Evolutionary conservation across 2,797 vertebrate species (phyloP), one percentile per base, ranked within the genome.

Genomic region (Lepus oiostolus): DNA sequence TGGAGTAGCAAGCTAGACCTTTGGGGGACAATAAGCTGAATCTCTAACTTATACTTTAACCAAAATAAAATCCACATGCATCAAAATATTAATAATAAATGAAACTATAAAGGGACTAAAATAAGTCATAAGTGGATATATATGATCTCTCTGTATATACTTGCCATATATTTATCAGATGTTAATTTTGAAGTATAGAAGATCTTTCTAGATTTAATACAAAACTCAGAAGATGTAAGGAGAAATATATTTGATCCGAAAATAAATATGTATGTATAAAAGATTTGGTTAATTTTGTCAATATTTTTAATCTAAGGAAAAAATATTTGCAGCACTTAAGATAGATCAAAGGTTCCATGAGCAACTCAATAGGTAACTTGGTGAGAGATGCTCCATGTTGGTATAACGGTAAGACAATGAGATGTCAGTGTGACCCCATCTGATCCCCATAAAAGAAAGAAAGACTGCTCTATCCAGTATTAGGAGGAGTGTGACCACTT

Each of bases 41-140:
- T 77, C n/a, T 24, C 13, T 76, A 93, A 87, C 42, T 91, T 30
- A 62, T 9, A 62, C 4, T n/a, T 81, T 58, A 94, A 54, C 77
- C 54, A 93, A 65, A 91, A 82, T 76, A 81, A 90, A 93, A 84
- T 76, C n/a, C 35, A 12, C 13, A 38, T 85, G 12, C 84, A 76
- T 80, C 30, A 90, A 91, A 85, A 10, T 85, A 86, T 52, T 93
- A 90, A 42, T 89, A 85, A 92, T 65, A 86, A 88, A 38, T 76
- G 21, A 91, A 89, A 76, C 28, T 24, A 63, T 71, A 84, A 82
- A 89, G 35, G 67, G 67, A 42, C 65, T 88, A 50, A 93, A 88
- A 75, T 90, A 88, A 90, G 50, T 77, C 22, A 17, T 58, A n/a
- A 13, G 28, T 86, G 79, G 80, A 81, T 71, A 88, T 74, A 5